phyloP scores from a whole-genome alignment of 2,113 vertebrate species.

The Puffinus mauretanicus region DNA sequence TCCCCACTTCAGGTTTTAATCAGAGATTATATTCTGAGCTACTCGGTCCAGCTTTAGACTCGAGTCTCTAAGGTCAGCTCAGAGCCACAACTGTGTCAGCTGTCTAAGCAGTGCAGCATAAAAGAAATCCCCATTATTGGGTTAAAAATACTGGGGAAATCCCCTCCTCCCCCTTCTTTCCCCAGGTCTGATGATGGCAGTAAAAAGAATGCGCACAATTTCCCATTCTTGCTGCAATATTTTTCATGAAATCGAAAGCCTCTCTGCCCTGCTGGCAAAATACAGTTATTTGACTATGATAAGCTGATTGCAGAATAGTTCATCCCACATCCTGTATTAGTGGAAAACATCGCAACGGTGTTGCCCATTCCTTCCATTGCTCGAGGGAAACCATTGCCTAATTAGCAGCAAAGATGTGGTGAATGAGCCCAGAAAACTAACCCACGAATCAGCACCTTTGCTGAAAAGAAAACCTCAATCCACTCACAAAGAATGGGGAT shows the following conservation, averaged over 20 bases:
- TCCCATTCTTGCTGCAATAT: slow-evolving; percentile 49
- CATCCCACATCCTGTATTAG: slow-evolving; percentile 62
- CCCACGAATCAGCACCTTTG: not conserved
- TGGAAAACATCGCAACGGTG: slow-evolving; percentile 30
- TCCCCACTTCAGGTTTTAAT: not conserved
- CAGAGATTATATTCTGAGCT: not conserved
- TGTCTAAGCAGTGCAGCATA: not conserved
- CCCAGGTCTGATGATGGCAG: slow-evolving; percentile 8
- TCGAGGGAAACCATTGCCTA: slow-evolving; percentile 39
- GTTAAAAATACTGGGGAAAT: slow-evolving; percentile 53
- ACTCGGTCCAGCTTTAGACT: not conserved
- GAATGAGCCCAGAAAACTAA: slow-evolving; percentile 19
- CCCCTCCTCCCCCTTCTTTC: not conserved
- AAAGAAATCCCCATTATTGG: slow-evolving; percentile 2
- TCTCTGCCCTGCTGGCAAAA: slow-evolving; percentile 41
- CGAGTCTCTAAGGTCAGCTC: not conserved
- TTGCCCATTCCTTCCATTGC: slow-evolving; percentile 59
- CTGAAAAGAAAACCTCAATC: slow-evolving; percentile 44
- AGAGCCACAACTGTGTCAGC: not conserved
- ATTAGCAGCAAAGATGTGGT: not conserved
- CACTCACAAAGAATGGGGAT: not conserved
- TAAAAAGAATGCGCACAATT: slow-evolving; percentile 4
- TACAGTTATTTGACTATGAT: slow-evolving; percentile 4
- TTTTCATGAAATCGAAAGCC: slow-evolving; percentile 59
- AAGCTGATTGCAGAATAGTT: slow-evolving; percentile 41